phyloP scores from a whole-genome alignment of 2,888 invertebrate species.

The Diaperis boleti region DNA sequence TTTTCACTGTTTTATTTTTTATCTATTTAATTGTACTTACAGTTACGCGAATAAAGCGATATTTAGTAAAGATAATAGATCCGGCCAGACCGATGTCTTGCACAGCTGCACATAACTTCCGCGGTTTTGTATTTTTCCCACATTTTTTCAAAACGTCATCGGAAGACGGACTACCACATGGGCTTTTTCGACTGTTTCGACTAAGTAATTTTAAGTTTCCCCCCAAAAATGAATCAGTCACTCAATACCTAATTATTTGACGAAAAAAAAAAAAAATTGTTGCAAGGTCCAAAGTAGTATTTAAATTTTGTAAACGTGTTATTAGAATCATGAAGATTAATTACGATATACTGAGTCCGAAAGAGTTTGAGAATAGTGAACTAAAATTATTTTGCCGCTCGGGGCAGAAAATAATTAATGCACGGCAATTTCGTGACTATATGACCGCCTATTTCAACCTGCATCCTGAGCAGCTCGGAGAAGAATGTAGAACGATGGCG shows the following conservation, averaged over 20 bases:
- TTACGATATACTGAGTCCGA: constrained; percentile 34
- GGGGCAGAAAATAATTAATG: constrained; percentile 40
- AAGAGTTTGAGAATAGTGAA: constrained; percentile 32
- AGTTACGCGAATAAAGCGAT: constrained; percentile 12
- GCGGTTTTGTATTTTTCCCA: constrained; percentile 24
- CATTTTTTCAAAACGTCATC: constrained; percentile 7
- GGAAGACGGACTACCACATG: not conserved
- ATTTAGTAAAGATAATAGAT: constrained; percentile 26
- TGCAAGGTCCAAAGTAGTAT: constrained; percentile 11
- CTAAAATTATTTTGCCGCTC: constrained; percentile 41
- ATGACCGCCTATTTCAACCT: constrained; percentile 41
- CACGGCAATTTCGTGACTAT: constrained; percentile 42
- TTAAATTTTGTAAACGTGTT: constrained; percentile 28
- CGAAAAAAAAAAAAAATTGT: constrained; percentile 14
- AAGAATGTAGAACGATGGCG: constrained; percentile 35
- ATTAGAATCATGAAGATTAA: constrained; percentile 40
- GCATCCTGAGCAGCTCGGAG: constrained; percentile 31
- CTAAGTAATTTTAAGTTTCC: not conserved
- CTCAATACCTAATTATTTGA: constrained; percentile 18
- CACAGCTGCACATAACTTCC: constrained; percentile 30
- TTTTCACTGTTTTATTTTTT: no score
- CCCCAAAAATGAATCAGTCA: no score
- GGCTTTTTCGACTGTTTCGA: not conserved
- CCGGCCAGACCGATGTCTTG: constrained; percentile 16
- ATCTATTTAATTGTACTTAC: constrained; percentile 2